Percentiles rank a stretch among this genome's conserved stretches.
phyloP scores from a whole-genome alignment of 1,140 invertebrate genomes.

The Drusus annulatus region DNA sequence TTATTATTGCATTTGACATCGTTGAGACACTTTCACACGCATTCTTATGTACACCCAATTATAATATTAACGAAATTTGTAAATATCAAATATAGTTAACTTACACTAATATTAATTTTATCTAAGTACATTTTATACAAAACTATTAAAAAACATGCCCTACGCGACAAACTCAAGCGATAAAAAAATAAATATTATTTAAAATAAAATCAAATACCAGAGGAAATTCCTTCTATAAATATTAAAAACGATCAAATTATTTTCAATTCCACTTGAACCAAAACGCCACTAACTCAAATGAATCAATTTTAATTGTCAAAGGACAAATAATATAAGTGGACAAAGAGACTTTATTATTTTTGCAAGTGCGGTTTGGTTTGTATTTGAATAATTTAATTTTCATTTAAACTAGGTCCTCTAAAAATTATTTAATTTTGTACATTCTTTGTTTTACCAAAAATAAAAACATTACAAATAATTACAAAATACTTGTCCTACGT shows the following conservation, averaged over 20 bases:
- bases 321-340: too few species aligned
- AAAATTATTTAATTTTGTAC: conserved; percentile 10
- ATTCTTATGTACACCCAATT: background rate
- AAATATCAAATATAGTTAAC: background rate
- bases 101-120: background rate
- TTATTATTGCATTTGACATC: conserved; percentile 57
- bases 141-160: conserved; percentile 1
- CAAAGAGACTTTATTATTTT: too few species aligned
- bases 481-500: too few species aligned
- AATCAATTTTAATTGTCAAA: too few species aligned
- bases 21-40: conserved; percentile 45
- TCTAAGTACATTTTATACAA: conserved; percentile 16
- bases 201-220: too few species aligned
- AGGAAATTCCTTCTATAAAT: too few species aligned
- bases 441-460: background rate
- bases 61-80: conserved; percentile 11
- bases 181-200: too few species aligned
- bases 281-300: too few species aligned
- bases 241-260: too few species aligned
- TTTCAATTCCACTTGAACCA: too few species aligned
- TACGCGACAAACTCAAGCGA: background rate
- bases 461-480: background rate
- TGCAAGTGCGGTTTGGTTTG: too few species aligned
- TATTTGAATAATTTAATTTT: too few species aligned
- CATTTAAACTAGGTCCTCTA: background rate